phyloP scores from a whole-genome alignment of 1,140 invertebrate species.

The Macrosteles quadrilineatus region DNA sequence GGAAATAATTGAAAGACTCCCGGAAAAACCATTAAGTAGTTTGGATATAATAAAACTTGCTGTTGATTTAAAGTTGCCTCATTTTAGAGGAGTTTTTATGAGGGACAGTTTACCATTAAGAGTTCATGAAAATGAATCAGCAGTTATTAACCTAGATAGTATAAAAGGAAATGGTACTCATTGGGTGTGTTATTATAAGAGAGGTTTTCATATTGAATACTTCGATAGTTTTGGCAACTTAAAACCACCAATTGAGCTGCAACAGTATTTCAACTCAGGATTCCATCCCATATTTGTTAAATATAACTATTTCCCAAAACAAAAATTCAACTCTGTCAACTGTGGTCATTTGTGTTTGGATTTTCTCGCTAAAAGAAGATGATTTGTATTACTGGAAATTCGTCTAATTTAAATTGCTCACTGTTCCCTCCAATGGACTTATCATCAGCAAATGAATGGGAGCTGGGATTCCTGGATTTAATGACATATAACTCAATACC shows the following conservation, averaged over 20 bases:
- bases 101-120: constrained; percentile 33
- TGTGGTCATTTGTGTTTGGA: constrained; percentile 30
- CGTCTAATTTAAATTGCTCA: not conserved
- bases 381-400: not conserved
- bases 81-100: constrained; percentile 38
- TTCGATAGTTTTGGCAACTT: constrained; percentile 28
- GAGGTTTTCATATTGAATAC: constrained; percentile 19
- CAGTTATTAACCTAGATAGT: constrained; percentile 46
- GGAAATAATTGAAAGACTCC: not conserved
- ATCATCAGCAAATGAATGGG: not conserved
- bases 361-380: not conserved
- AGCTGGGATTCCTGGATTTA: constrained; percentile 12
- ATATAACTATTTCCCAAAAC: constrained; percentile 26
- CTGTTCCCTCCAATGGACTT: constrained; percentile 19
- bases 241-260: constrained; percentile 15
- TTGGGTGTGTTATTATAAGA: constrained; percentile 47
- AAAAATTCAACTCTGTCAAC: not conserved
- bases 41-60: constrained; percentile 3
- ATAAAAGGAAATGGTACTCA: constrained; percentile 42
- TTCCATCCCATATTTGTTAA: not conserved
- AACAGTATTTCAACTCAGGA: constrained; percentile 17
- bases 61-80: constrained; percentile 4
- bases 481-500: constrained; percentile 26
- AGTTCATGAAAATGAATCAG: constrained; percentile 41
- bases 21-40: constrained; percentile 25